Evolutionary conservation across 2,888 invertebrate species (phyloP), one percentile per base, ranked within the genome.

Genomic region (Drosophila bunnanda): DNA sequence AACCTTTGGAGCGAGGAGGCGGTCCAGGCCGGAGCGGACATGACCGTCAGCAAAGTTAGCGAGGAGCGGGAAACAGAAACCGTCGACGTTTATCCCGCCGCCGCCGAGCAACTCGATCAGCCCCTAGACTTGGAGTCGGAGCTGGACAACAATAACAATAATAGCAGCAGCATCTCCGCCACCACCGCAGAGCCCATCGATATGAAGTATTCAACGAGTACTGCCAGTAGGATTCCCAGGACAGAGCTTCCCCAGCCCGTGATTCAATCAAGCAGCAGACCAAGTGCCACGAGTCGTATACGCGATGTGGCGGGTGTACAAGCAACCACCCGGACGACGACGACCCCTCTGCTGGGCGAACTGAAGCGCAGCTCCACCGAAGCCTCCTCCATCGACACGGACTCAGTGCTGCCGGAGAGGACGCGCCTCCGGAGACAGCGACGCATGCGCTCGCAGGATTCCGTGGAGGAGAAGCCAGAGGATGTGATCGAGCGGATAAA

Each of bases 401-500:
- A 87, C 0, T 78, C 82, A 0, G 54, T 88, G 44, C 54, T 90
- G 64, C 91, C 90, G 0, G 82, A 84, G 30, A 82, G 90, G 6
- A 90, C 90, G 20, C 87, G 86, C 2, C 54, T 91, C 25, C 82
- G 91, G 1, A 80, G 91, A 0, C 91, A 91, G 41, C 75, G 90
- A 17, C 90, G 91, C n/a, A 77, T 91, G 77, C 79, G 80, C 0
- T 77, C 81, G 6, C 87, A 90, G 64, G 82, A 84, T 0, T 83
- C 90, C 2, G 75, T 57, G 5, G 82, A 85, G 57, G 83, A 88
- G 52, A 90, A 89, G 28, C 80, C 88, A 5, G 77, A 86, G 3
- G 91, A 91, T 88, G 87, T 92, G 1, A 85, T 92, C 5, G 91
- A 88, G 48, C 88, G 92, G 4, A 76, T 92, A 17, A 92, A 90